phyloP scores from a whole-genome alignment of 2,113 vertebrate species.

The Perognathus longimembris region DNA sequence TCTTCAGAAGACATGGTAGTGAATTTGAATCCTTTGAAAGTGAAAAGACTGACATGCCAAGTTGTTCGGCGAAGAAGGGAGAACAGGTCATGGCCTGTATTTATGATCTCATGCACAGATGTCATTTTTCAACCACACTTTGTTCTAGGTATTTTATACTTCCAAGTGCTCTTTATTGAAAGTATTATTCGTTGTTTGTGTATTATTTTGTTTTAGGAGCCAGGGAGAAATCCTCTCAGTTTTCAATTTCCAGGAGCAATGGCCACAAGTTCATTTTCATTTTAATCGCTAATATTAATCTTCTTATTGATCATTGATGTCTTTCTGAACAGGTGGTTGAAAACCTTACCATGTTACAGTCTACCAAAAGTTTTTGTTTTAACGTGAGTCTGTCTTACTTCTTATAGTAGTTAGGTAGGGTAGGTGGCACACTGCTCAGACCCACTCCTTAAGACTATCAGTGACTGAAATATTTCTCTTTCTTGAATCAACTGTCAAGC shows the following conservation, averaged over 20 bases:
- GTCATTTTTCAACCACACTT: background rate
- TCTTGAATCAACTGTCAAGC: background rate
- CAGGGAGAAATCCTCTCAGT: background rate
- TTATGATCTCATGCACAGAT: background rate
- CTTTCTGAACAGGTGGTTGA: background rate
- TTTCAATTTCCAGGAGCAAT: background rate
- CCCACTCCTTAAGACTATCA: background rate
- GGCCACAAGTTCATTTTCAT: background rate
- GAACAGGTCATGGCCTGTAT: background rate
- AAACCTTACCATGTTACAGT: background rate
- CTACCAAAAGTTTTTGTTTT: background rate
- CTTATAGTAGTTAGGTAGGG: background rate
- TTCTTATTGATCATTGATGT: background rate
- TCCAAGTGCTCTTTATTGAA: background rate
- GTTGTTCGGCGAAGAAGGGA: too few species aligned
- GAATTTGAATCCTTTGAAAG: too few species aligned
- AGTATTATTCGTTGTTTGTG: background rate
- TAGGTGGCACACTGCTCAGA: background rate
- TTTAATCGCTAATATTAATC: conserved; percentile 15
- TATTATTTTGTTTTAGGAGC: background rate
- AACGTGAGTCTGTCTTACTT: background rate
- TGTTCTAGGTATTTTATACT: background rate
- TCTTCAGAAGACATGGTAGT: too few species aligned
- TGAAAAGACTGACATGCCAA: too few species aligned
- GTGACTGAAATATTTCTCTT: background rate